phyloP scores from a whole-genome alignment of 1,140 invertebrate genomes.

The Orchestia grillus region DNA sequence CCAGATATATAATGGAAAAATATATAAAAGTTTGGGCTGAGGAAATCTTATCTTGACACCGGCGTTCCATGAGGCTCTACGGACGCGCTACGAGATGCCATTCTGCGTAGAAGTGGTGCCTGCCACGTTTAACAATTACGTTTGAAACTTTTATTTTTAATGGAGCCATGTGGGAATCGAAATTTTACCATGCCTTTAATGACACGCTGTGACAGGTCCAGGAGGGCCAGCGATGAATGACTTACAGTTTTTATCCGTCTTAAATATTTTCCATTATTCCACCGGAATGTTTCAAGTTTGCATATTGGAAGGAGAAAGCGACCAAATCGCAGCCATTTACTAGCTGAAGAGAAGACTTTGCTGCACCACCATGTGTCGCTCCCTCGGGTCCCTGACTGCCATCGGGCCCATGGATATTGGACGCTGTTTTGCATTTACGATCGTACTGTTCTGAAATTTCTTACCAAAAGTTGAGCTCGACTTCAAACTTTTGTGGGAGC shows the following conservation, averaged over 20 bases:
- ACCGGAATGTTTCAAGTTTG: background rate
- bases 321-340: background rate
- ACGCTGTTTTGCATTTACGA: background rate
- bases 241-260: background rate
- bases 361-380: background rate
- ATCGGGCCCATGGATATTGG: background rate
- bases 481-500: background rate
- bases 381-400: too few species aligned
- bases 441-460: background rate
- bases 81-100: background rate
- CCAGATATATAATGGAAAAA: background rate
- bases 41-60: background rate
- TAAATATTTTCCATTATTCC: background rate
- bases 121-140: background rate
- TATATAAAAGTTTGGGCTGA: background rate
- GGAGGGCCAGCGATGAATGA: background rate
- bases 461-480: background rate
- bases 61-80: background rate
- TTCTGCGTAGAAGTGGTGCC: background rate
- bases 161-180: background rate
- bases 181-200: background rate
- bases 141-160: too few species aligned
- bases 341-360: background rate
- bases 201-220: background rate
- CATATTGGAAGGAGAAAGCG: background rate